Percentiles rank a stretch among this genome's conserved stretches.
Conservation (phyloP, 2,888 invertebrate genomes). For the Chesias legatella region DNA sequence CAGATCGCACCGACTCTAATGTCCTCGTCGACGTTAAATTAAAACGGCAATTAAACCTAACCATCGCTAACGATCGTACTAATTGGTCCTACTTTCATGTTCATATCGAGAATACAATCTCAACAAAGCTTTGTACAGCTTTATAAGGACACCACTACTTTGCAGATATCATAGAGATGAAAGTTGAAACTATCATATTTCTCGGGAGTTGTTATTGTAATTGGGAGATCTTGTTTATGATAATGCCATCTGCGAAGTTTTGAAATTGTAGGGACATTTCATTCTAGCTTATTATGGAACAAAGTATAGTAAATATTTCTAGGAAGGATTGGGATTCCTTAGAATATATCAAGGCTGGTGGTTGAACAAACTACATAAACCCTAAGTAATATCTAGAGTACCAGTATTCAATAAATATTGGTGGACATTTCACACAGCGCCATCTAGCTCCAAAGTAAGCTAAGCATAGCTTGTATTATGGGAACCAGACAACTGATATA, state of each 20-base stretch:
- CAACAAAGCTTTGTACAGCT: too few relatives aligned
- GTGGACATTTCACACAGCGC: too few relatives aligned
- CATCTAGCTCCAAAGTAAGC: too few relatives aligned
- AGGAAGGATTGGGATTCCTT: too few relatives aligned
- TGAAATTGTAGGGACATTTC: not conserved
- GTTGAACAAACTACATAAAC: too few relatives aligned
- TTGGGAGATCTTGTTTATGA: not conserved
- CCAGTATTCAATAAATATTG: too few relatives aligned
- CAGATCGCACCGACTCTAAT: constrained; percentile 16
- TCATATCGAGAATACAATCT: constrained; percentile 8
- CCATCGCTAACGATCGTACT: constrained; percentile 41
- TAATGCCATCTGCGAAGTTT: not conserved
- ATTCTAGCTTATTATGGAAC: not conserved
- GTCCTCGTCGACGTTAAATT: constrained; percentile 26
- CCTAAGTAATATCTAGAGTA: too few relatives aligned
- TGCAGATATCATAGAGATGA: not conserved
- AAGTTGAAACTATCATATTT: not conserved
- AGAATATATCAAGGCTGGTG: too few relatives aligned
- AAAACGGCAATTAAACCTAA: constrained; percentile 39
- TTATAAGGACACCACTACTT: too few relatives aligned
- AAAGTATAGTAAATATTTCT: not conserved
- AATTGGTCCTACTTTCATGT: constrained; percentile 44
- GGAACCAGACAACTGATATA: too few relatives aligned
- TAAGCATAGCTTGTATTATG: too few relatives aligned
- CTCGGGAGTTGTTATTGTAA: not conserved